phyloP scores from a whole-genome alignment of 2,888 invertebrate genomes.

The Ormyrus thymus region DNA sequence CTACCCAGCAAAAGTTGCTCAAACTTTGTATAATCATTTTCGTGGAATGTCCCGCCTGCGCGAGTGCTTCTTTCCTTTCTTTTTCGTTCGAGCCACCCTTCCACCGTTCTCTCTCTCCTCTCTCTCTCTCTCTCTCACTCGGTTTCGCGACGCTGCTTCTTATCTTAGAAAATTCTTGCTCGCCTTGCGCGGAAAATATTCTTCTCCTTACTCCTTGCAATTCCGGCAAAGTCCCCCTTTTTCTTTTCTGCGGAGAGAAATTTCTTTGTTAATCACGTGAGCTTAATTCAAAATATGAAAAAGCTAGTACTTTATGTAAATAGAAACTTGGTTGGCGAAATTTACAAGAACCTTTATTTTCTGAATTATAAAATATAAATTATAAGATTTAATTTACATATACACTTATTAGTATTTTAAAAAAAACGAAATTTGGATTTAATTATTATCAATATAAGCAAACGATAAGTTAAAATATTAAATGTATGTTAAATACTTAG shows the following conservation, averaged over 20 bases:
- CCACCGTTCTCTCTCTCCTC: slow-evolving; percentile 35
- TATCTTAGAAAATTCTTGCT: slow-evolving; percentile 55
- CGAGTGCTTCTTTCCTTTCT: slow-evolving; percentile 48
- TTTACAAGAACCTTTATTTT: no score
- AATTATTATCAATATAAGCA: no score
- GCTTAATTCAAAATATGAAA: slow-evolving; percentile 35
- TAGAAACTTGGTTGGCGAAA: neutral
- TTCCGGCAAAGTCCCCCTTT: slow-evolving; percentile 27
- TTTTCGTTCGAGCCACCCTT: slow-evolving; percentile 41
- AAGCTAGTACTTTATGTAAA: slow-evolving; percentile 12
- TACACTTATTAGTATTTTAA: no score
- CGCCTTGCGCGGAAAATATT: slow-evolving; percentile 44
- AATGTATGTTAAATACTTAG: no score
- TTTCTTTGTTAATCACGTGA: slow-evolving; percentile 44
- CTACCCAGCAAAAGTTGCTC: slow-evolving; percentile 64
- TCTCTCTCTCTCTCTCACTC: slow-evolving; percentile 25
- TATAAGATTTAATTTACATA: no score
- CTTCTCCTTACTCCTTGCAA: slow-evolving; percentile 30
- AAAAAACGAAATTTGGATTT: no score
- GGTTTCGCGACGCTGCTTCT: slow-evolving; percentile 38
- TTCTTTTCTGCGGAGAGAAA: slow-evolving; percentile 13
- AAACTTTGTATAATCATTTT: slow-evolving; percentile 71
- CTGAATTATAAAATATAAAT: no score
- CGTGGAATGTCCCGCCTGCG: slow-evolving; percentile 66
- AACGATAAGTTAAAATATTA: no score